phyloP scores from a whole-genome alignment of 2,797 vertebrate species.

The Ctenosaura bakeri region DNA sequence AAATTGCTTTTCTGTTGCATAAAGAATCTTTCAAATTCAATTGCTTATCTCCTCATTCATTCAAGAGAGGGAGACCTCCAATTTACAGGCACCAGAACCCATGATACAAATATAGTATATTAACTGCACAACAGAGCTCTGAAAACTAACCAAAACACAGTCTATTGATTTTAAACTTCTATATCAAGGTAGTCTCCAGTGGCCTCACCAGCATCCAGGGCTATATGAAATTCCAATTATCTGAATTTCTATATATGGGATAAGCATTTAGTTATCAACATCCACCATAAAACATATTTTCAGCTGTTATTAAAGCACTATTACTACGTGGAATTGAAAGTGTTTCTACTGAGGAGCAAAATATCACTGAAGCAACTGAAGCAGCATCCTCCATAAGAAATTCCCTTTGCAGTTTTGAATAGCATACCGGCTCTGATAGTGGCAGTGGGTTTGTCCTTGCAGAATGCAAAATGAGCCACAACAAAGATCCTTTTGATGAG shows the following conservation, averaged over 20 bases:
- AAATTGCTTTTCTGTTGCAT: conserved; percentile 86
- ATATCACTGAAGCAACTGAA: conserved; percentile 43
- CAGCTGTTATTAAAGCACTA: conserved; percentile 75
- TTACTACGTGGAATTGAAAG: conserved; percentile 72
- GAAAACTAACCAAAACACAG: conserved; percentile 81
- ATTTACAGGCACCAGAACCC: conserved; percentile 77
- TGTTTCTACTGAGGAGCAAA: conserved; percentile 19
- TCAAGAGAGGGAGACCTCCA: conserved; percentile 79
- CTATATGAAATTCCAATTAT: conserved; percentile 83
- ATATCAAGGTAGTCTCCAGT: conserved; percentile 77
- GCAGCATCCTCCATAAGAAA: conserved; percentile 67
- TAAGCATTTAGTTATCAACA: conserved; percentile 83
- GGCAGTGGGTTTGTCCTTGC: conserved; percentile 41
- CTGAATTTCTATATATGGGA: conserved; percentile 77
- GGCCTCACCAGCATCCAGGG: conserved; percentile 69
- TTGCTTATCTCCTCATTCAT: conserved; percentile 84
- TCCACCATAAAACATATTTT: conserved; percentile 76
- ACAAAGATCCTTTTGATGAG: conserved; percentile 26
- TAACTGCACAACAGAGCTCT: conserved; percentile 78
- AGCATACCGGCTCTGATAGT: conserved; percentile 52
- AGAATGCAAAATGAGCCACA: conserved; percentile 33
- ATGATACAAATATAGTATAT: conserved; percentile 80
- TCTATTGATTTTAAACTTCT: conserved; percentile 82
- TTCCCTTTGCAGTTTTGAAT: conserved; percentile 63
- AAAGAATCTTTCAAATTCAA: conserved; percentile 86